Conservation (phyloP, 2,113 vertebrate genomes). For the Aptenodytes patagonicus region DNA sequence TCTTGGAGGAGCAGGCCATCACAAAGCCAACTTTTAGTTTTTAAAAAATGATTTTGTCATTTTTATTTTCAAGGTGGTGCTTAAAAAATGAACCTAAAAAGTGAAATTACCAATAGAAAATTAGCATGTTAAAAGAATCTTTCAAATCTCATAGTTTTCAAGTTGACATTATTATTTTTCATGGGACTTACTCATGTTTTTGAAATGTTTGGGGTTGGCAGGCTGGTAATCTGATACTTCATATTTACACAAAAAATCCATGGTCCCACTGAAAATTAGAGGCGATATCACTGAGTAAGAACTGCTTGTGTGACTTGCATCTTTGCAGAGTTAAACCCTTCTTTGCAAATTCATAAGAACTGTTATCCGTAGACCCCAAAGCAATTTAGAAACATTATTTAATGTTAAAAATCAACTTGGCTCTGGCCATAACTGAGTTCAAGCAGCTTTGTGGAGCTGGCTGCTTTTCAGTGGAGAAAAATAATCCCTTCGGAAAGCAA, state of each 20-base stretch:
- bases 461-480: slow-evolving; percentile 39
- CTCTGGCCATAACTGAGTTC: neutral
- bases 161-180: neutral
- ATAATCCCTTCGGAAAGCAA: slow-evolving; percentile 58
- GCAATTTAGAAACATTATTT: slow-evolving; percentile 38
- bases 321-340: slow-evolving; percentile 3
- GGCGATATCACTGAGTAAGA: neutral
- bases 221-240: neutral
- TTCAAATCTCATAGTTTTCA: neutral
- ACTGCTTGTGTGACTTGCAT: neutral
- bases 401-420: slow-evolving; percentile 47
- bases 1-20: neutral
- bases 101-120: neutral
- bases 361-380: neutral
- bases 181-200: neutral
- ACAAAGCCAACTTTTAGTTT: neutral
- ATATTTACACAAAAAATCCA: neutral
- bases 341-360: neutral
- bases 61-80: neutral
- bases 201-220: neutral
- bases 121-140: neutral
- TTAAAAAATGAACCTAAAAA: neutral
- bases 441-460: slow-evolving; percentile 36
- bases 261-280: neutral
- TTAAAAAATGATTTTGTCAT: neutral